Evolutionary conservation across 2,888 invertebrate genomes (phyloP).

Genomic region (Cacoxenus indagator): DNA sequence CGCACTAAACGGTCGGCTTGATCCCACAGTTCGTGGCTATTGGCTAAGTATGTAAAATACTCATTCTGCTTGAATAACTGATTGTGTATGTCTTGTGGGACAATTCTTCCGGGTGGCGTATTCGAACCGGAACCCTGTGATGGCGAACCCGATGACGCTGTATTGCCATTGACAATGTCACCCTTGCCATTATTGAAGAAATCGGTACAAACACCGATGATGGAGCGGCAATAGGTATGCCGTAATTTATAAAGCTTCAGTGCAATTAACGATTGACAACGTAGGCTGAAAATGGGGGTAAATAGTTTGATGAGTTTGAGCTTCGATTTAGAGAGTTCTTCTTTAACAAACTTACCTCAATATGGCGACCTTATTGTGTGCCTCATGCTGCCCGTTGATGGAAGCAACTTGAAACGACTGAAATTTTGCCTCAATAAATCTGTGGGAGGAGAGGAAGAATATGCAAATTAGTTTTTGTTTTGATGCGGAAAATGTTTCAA

Average conservation of each 20-base stretch:
- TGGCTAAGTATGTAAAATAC: slow-evolving; percentile 84
- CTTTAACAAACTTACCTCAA: slow-evolving; percentile 76
- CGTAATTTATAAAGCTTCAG: slow-evolving; percentile 90
- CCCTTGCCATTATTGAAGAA: slow-evolving; percentile 81
- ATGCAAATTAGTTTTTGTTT: not conserved
- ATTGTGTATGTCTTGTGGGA: slow-evolving; percentile 77
- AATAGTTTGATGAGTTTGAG: too few relatives aligned
- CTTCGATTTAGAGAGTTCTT: too few relatives aligned
- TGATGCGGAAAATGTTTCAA: not conserved
- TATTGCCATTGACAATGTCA: slow-evolving; percentile 71
- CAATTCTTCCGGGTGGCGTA: slow-evolving; percentile 71
- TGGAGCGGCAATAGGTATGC: slow-evolving; percentile 83
- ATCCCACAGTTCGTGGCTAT: slow-evolving; percentile 93
- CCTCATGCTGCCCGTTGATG: slow-evolving; percentile 72
- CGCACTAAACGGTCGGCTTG: slow-evolving; percentile 86
- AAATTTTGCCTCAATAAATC: slow-evolving; percentile 81
- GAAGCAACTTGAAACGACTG: slow-evolving; percentile 75
- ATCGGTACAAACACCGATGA: slow-evolving; percentile 81
- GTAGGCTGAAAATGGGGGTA: slow-evolving; percentile 76
- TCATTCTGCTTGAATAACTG: slow-evolving; percentile 86
- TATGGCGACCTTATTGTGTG: slow-evolving; percentile 79
- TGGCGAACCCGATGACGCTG: slow-evolving; percentile 89
- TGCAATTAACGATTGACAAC: slow-evolving; percentile 91
- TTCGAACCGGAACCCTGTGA: slow-evolving; percentile 75
- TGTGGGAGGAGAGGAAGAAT: slow-evolving; percentile 60